Evolutionary conservation across 2,888 invertebrate genomes (phyloP).

Genomic region (Apamea sordens): DNA sequence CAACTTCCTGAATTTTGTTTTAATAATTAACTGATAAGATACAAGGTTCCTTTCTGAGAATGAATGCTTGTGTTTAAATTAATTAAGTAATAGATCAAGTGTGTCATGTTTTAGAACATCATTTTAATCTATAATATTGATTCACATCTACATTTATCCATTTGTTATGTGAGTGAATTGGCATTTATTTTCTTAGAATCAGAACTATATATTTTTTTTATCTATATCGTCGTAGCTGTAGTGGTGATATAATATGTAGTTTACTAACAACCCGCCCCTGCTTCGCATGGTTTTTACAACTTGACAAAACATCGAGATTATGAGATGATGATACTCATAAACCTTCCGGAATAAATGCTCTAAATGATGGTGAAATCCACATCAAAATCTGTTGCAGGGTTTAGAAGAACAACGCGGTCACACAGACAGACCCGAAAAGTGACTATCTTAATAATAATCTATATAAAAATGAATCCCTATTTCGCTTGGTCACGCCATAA

Average conservation of each 20-base stretch:
- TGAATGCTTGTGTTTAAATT: not conserved
- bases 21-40: constrained; percentile 47
- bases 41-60: constrained; percentile 32
- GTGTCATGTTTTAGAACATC: constrained; percentile 12
- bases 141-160: constrained; percentile 38
- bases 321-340: no score
- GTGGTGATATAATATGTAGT: not conserved
- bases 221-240: not conserved
- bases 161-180: constrained; percentile 20
- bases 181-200: constrained; percentile 11
- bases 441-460: no score
- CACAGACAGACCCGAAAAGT: no score
- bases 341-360: no score
- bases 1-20: constrained; percentile 47
- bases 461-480: no score
- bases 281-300: no score
- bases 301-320: no score
- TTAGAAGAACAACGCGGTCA: no score
- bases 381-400: no score
- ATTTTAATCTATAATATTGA: constrained; percentile 25
- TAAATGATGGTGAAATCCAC: no score
- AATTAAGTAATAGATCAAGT: constrained; percentile 28
- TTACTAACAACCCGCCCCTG: no score
- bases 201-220: not conserved
- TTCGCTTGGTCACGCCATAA: no score